Evolutionary conservation across 2,888 invertebrate genomes (phyloP), one percentile per base, ranked within the genome.

Genomic region (Anthrax anthrax): DNA sequence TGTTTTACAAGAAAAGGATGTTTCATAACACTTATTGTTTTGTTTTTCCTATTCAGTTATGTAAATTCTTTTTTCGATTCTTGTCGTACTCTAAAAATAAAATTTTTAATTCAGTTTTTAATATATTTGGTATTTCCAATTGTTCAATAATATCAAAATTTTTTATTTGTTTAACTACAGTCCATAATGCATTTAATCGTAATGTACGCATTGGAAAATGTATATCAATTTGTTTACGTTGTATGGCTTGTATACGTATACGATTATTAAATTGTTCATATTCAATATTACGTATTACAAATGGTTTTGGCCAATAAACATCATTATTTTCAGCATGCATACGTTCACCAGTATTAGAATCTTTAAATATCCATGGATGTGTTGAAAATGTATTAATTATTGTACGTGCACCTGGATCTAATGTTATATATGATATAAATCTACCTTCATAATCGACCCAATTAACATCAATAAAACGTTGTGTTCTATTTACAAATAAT

Each of bases 361-460:
- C 86, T 1, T 79, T 70, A 59, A 87, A 89, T 51, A 87, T 77
- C 89, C 90, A 91, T 0, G 86, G 85, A 67, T 91, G 90, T 0
- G 81, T 80, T 14, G 79, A 76, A 61, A 72, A 91, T 0, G 90
- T 84, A 56, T 84, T 81, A 1, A 86, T 74, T 56, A 59, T 59
- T 3, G 59, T 54, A 12, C 55, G 55, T 1, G 56, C 69, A 1
- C 67, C 67, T 0, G 78, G 72, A 0, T 63, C 59, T n/a, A 89
- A 59, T 1, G 72, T 71, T 4, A 71, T 69, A 58, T 83, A 86
- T 44, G 72, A 72, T 3, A 76, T 70, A 37, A 73, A 72, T 0
- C 61, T 61, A 0, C 88, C 87, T 39, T 72, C 64, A 59, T 79
- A 87, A 63, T 87, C 80, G 17, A 87, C 72, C 90, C 90, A 90